A percentile compares a stretch with the other conserved stretches of the same genome.
Evolutionary conservation across 2,113 vertebrate species (phyloP).

Genomic region (Seriola rivoliana): DNA sequence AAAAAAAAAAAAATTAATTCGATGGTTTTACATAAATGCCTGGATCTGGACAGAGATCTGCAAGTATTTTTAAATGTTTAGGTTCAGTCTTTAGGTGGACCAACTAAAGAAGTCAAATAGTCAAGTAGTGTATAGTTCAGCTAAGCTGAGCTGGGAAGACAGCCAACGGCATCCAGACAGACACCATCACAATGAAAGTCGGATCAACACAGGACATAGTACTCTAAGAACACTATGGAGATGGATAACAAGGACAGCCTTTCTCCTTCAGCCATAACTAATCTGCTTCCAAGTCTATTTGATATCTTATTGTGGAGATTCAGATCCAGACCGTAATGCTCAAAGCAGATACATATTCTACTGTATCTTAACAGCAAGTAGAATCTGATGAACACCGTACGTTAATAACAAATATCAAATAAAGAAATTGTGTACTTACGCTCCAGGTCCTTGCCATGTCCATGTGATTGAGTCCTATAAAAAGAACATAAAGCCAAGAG

Average conservation of each 20-base stretch:
- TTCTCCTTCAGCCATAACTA: too few relatives aligned
- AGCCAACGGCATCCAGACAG: background rate
- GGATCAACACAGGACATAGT: conserved; percentile 9
- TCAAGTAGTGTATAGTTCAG: background rate
- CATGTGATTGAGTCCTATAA: conserved; percentile 95
- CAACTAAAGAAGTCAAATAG: background rate
- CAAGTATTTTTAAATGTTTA: background rate
- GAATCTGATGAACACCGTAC: background rate
- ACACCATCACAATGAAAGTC: background rate
- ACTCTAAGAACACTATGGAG: conserved; percentile 10
- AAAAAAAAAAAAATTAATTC: background rate
- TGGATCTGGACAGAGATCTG: background rate
- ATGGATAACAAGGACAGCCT: background rate
- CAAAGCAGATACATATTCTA: too few relatives aligned
- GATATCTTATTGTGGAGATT: too few relatives aligned
- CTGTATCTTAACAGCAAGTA: background rate
- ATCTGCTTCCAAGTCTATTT: too few relatives aligned
- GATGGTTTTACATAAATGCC: background rate
- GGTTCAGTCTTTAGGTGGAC: background rate
- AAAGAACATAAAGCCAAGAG: background rate
- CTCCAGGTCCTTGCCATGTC: conserved; percentile 98
- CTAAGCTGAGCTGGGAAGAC: background rate
- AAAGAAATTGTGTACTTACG: conserved; percentile 82
- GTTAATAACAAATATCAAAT: background rate
- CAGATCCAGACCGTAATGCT: too few relatives aligned